These are phyloP conservation scores for Clarias laeviceps DNA, from an alignment of 2,797 vertebrate genomes.

Conservation along the genomic window DNA sequence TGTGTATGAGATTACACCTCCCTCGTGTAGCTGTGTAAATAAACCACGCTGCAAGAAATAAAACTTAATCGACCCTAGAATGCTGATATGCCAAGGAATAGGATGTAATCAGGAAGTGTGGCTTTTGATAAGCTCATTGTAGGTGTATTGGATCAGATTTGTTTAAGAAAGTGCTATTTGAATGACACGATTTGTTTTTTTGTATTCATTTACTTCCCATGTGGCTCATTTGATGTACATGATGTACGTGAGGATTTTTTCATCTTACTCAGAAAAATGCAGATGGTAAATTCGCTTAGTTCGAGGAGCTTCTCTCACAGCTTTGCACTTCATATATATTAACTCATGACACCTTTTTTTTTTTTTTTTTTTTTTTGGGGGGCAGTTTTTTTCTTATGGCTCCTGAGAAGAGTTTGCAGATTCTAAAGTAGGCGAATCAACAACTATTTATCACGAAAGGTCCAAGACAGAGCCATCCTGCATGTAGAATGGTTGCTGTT, in stretches of 20 bases:
- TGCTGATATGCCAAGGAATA: conserved; percentile 24
- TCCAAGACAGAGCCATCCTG: neutral
- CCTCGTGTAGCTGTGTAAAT: conserved; percentile 33
- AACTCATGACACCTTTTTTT: neutral
- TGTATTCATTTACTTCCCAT: neutral
- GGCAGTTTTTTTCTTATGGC: neutral
- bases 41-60: conserved; percentile 20
- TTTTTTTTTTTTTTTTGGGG: too few species aligned
- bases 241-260: conserved; percentile 18
- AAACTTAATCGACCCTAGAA: conserved; percentile 22
- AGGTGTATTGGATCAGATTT: neutral
- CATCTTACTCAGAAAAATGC: neutral
- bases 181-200: conserved; percentile 13
- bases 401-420: neutral
- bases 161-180: conserved; percentile 21
- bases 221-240: neutral
- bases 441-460: neutral
- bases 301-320: neutral
- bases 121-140: conserved; percentile 28
- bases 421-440: neutral
- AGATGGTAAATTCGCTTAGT: neutral
- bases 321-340: neutral
- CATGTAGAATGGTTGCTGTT: neutral
- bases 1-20: conserved; percentile 32
- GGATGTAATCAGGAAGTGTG: conserved; percentile 14